A percentile compares a stretch with the other conserved stretches of the same genome.
Conservation (phyloP, 2,113 vertebrate species). For the Melozone crissalis region DNA sequence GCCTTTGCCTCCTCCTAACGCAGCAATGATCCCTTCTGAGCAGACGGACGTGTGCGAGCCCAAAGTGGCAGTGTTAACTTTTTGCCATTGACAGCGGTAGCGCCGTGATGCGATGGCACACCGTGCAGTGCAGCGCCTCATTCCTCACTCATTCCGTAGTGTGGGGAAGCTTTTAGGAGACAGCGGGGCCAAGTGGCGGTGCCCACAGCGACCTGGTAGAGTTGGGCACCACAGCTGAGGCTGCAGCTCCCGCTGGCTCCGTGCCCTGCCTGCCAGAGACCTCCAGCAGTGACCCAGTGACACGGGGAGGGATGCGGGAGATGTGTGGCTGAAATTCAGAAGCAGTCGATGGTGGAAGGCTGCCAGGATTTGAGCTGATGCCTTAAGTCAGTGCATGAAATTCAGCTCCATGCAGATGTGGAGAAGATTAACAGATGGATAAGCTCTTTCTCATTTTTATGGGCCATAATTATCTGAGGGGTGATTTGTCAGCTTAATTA, state of each 20-base stretch:
- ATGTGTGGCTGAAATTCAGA: not conserved
- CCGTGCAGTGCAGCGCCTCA: accelerated
- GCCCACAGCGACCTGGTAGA: accelerated
- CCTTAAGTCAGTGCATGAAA: not conserved
- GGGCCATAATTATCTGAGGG: not conserved
- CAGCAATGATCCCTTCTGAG: accelerated
- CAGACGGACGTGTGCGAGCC: accelerated
- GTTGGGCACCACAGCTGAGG: not conserved
- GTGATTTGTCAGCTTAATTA: not conserved
- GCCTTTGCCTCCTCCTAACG: accelerated
- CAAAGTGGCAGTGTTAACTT: not conserved
- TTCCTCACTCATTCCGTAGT: not conserved
- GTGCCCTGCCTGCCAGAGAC: not conserved
- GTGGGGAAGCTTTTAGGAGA: not conserved
- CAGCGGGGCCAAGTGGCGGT: accelerated
- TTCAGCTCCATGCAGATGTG: not conserved
- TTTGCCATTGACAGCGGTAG: accelerated
- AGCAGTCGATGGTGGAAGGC: accelerated
- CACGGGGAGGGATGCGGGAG: not conserved
- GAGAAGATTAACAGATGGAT: not conserved
- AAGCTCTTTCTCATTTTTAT: not conserved
- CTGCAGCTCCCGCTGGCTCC: not conserved
- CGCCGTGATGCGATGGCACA: accelerated
- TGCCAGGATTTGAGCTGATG: not conserved
- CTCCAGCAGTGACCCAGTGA: not conserved